These are phyloP conservation scores for Hylaeus volcanicus DNA, from an alignment of 1,140 invertebrate species.

Conservation along the genomic window DNA sequence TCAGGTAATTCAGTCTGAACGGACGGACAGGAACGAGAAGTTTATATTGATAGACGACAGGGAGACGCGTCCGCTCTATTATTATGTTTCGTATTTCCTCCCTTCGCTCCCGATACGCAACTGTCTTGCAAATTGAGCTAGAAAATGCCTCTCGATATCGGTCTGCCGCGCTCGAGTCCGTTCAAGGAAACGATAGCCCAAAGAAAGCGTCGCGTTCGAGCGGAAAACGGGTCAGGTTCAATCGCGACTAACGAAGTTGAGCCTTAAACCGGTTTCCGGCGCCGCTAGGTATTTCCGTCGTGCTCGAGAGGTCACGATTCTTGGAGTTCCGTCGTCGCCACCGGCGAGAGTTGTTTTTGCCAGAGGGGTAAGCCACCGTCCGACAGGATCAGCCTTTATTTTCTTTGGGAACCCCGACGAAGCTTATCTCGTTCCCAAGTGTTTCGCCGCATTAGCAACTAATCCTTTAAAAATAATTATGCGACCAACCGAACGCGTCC, in stretches of 20 bases:
- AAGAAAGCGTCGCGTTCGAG: constrained; percentile 6
- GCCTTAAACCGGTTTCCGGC: constrained; percentile 23
- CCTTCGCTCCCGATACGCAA: constrained; percentile 20
- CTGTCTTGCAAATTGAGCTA: neutral
- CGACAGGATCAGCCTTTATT: constrained; percentile 58
- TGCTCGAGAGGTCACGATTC: constrained; percentile 25
- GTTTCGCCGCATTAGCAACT: constrained; percentile 53
- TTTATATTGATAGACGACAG: constrained; percentile 63
- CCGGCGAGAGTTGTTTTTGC: constrained; percentile 53
- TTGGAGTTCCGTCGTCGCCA: constrained; percentile 26
- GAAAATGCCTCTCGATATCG: neutral
- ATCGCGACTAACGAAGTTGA: constrained; percentile 1
- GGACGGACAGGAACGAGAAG: constrained; percentile 62
- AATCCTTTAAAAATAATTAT: constrained; percentile 65
- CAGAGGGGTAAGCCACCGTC: constrained; percentile 52
- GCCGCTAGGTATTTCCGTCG: neutral
- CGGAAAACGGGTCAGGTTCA: constrained; percentile 10
- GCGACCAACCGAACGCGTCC: neutral
- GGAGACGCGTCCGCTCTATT: constrained; percentile 59
- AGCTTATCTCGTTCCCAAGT: constrained; percentile 61
- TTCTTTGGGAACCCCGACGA: constrained; percentile 54
- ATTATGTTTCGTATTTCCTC: constrained; percentile 56
- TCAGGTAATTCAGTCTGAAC: constrained; percentile 64
- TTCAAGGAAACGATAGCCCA: neutral
- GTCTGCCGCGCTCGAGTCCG: neutral